Conservation (phyloP, 2,888 invertebrate species). For the Caenorhabditis wallacei region DNA sequence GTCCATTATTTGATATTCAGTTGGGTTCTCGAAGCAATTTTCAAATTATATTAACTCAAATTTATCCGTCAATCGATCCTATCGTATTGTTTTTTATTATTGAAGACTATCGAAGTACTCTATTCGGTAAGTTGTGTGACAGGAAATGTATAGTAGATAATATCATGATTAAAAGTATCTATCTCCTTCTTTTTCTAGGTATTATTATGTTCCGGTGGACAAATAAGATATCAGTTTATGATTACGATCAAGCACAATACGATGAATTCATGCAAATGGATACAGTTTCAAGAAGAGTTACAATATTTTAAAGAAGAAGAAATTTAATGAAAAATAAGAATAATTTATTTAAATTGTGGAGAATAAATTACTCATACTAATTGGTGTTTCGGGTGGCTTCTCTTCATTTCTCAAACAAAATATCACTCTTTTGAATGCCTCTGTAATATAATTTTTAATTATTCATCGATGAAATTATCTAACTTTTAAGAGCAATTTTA, state of each 20-base stretch:
- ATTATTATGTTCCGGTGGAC: slow-evolving; percentile 16
- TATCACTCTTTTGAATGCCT: background rate
- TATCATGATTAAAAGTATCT: background rate
- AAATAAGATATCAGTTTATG: slow-evolving; percentile 27
- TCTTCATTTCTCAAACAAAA: background rate
- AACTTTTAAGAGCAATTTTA: slow-evolving; percentile 6
- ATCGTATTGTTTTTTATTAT: slow-evolving; percentile 37
- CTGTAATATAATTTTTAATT: slow-evolving; percentile 3
- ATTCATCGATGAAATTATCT: background rate
- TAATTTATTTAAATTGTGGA: background rate
- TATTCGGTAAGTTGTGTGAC: slow-evolving; percentile 10
- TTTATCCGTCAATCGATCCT: slow-evolving; percentile 44
- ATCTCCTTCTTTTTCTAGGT: slow-evolving; percentile 5
- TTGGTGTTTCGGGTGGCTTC: background rate
- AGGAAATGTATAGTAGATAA: background rate
- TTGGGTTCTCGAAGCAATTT: slow-evolving; percentile 35
- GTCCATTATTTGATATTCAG: slow-evolving; percentile 25
- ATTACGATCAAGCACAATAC: slow-evolving; percentile 40
- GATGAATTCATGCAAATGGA: slow-evolving; percentile 30
- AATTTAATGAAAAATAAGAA: background rate
- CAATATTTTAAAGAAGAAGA: slow-evolving; percentile 3
- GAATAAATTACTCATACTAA: slow-evolving; percentile 13
- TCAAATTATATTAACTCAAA: slow-evolving; percentile 32
- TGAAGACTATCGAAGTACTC: slow-evolving; percentile 32
- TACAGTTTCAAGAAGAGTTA: slow-evolving; percentile 7